Evolutionary conservation across 2,113 vertebrate genomes (phyloP).

Genomic region (pig (Sus scrofa)): T2T-Sscrofa CM000819.6:27618501-27619000

Average conservation of each 20-base stretch:
- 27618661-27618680: conserved; percentile 82
- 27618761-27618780: conserved; percentile 82
- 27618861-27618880: conserved; percentile 71
- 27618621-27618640: conserved; percentile 73
- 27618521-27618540: conserved; percentile 71
- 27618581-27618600: conserved; percentile 81
- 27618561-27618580: conserved; percentile 64
- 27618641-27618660: conserved; percentile 76
- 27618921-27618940: conserved; percentile 65
- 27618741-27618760: conserved; percentile 82
- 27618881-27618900: conserved; percentile 77
- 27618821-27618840: conserved; percentile 68
- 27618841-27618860: conserved; percentile 69
- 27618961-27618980: conserved; percentile 32
- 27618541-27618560: conserved; percentile 72
- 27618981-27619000: background rate
- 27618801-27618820: conserved; percentile 77
- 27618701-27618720: conserved; percentile 82
- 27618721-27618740: conserved; percentile 81
- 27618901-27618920: conserved; percentile 47
- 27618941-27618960: background rate
- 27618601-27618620: conserved; percentile 78
- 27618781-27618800: conserved; percentile 75
- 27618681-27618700: conserved; percentile 81
- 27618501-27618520: conserved; percentile 62